Evolutionary conservation across 2,797 vertebrate species (phyloP).

Genomic region (Tokudaia muenninki): DNA sequence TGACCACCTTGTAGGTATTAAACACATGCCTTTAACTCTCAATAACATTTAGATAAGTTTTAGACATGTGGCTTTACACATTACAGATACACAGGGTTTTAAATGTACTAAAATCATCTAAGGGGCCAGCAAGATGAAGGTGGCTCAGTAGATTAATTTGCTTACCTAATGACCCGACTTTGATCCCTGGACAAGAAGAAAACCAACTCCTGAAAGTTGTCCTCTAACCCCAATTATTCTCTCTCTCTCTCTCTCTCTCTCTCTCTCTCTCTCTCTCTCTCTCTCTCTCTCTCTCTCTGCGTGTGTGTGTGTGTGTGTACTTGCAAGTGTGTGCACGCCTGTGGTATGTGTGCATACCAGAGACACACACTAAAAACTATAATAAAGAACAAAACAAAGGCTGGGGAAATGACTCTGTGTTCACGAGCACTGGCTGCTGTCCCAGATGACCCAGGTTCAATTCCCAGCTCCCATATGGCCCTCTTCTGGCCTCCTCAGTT

Average conservation of each 20-base stretch:
- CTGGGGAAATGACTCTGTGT: neutral
- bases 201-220: neutral
- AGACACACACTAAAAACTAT: neutral
- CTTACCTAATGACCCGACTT: neutral
- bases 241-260: no score
- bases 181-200: neutral
- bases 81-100: neutral
- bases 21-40: neutral
- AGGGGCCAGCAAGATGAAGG: neutral
- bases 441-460: neutral
- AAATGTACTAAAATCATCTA: neutral
- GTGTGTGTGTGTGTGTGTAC: neutral
- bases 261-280: no score
- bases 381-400: neutral
- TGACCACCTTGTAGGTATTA: neutral
- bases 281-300: no score
- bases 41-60: neutral
- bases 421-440: neutral
- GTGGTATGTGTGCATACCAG: neutral
- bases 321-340: rapidly evolving
- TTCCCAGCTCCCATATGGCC: neutral
- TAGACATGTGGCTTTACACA: neutral
- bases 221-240: neutral
- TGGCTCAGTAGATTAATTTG: neutral
- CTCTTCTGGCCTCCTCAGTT: neutral